Evolutionary conservation across 2,888 invertebrate genomes (phyloP).

Genomic region (Isoperla grammatica): DNA sequence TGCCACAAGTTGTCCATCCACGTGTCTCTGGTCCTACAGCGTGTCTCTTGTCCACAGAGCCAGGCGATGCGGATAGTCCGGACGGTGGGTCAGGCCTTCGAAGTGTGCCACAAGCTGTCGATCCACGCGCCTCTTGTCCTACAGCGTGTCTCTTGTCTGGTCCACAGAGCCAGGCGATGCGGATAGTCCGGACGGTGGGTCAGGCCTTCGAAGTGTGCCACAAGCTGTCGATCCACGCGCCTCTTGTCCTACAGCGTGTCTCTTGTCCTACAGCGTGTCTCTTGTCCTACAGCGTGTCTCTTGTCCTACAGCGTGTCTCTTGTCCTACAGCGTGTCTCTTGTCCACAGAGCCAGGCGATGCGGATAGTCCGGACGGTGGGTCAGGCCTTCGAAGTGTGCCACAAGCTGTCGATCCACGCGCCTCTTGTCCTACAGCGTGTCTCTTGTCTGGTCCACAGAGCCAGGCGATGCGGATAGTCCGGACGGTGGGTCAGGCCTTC

Average conservation of each 20-base stretch:
- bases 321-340: too few relatives aligned
- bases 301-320: too few relatives aligned
- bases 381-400: constrained; percentile 99
- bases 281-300: too few relatives aligned
- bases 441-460: constrained; percentile 61
- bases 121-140: constrained; percentile 46
- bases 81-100: constrained; percentile 98
- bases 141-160: too few relatives aligned
- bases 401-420: constrained; percentile 75
- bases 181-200: constrained; percentile 95
- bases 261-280: too few relatives aligned
- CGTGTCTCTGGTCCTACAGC: constrained; percentile 35
- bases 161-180: constrained; percentile 93
- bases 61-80: constrained; percentile 98
- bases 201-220: constrained; percentile 99
- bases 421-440: constrained; percentile 30
- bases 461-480: constrained; percentile 97
- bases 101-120: constrained; percentile 96
- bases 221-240: constrained; percentile 70
- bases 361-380: constrained; percentile 96
- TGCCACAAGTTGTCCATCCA: constrained; percentile 90
- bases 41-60: constrained; percentile 56
- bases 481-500: constrained; percentile 98
- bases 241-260: constrained; percentile 29
- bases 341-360: constrained; percentile 91